Evolutionary conservation across 2,113 vertebrate genomes (phyloP).

Genomic region (Callocephalon fimbriatum): DNA sequence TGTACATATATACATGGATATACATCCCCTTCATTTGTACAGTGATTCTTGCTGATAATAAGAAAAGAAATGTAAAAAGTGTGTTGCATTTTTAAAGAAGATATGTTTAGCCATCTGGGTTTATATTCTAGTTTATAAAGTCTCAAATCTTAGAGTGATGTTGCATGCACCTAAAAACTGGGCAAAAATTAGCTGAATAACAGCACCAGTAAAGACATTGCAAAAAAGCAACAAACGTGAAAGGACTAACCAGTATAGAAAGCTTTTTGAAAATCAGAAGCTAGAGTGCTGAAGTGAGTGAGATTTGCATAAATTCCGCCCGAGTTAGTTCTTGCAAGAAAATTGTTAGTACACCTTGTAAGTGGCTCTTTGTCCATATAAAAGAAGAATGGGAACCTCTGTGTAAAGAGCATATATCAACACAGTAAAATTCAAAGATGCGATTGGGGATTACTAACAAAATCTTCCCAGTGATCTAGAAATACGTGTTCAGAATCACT

Average conservation of each 20-base stretch:
- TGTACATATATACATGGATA: accelerated
- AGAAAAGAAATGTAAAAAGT: not conserved
- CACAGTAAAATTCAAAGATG: not conserved
- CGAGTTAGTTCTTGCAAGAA: not conserved
- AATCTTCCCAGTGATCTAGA: not conserved
- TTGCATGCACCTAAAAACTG: not conserved
- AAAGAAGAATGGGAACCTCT: not conserved
- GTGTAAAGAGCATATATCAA: not conserved
- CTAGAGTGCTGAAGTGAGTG: not conserved
- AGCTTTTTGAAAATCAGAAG: not conserved
- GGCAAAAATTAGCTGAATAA: not conserved
- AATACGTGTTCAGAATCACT: not conserved
- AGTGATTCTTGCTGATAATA: not conserved
- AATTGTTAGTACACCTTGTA: not conserved
- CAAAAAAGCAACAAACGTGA: not conserved
- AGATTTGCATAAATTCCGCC: not conserved
- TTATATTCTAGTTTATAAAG: not conserved
- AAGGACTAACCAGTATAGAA: not conserved
- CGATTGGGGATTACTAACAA: not conserved
- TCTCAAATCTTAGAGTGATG: not conserved
- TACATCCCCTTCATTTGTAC: not conserved
- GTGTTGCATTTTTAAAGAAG: not conserved
- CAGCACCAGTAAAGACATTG: not conserved
- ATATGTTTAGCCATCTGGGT: not conserved
- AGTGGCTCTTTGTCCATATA: not conserved